Evolutionary conservation across 30 jellyfish, hydroid and myxozoan species (phyloP), one percentile per base, ranked within the genome.

Genomic region (Hydra vulgaris): DNA sequence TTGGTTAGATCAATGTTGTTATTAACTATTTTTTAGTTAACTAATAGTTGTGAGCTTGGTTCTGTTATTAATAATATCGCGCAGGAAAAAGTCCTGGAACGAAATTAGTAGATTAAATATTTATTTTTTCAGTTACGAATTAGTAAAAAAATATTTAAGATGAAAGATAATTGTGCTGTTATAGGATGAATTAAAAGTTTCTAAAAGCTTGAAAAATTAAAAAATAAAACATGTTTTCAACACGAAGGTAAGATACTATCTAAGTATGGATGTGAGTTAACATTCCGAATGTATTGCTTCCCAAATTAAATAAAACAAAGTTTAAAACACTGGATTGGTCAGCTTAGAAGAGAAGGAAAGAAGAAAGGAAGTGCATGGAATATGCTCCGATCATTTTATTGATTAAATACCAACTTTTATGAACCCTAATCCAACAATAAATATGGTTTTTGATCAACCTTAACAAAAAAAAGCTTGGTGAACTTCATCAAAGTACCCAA

Each of bases 301-400:
- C 89, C 78, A 82, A 74, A 74, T 25, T 23, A 73, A 20, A 19
- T n/a, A 27, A 21, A 56, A 82, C 27, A 53, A 74, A 68, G 81
- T 21, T 7, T 66, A 82, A 79, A 53, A 61, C 71, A 17, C 25
- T 83, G 71, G 69, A 53, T 20, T 26, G n/a, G n/a, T n/a, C n/a
- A n/a, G n/a, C n/a, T n/a, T n/a, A n/a, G n/a, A n/a, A n/a, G n/a
- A n/a, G n/a, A 82, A 66, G 69, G 23, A 67, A 54, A 80, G 56
- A 70, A 67, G 20, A 52, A 67, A 27, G 23, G 70, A 7, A 40
- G 80, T 16, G 79, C 78, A 24, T 84, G 94, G 88, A 54, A 55
- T 84, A n/a, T 84, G 94, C 84, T 70, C 88, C 17, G 26, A 77
- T 21, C 94, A 84, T 72, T 84, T 84, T 72, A 84, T 84, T 70